Conservation (phyloP, 2,113 vertebrate species). For the Charina bottae region DNA sequence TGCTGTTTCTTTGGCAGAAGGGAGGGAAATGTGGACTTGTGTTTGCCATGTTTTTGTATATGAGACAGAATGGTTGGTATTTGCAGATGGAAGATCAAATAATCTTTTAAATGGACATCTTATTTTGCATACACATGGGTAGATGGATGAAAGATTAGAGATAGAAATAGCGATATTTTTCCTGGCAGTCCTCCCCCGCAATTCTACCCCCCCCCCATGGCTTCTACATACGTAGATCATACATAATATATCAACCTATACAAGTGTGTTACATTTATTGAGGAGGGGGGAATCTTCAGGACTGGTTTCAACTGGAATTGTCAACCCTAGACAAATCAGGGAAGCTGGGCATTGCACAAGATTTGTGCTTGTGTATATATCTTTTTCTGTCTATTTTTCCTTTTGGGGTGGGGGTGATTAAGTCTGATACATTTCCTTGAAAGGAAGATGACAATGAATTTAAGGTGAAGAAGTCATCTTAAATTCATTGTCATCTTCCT, state of each 20-base stretch:
- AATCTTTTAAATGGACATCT: background rate
- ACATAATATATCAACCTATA: background rate
- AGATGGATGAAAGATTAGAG: background rate
- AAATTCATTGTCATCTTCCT: no score
- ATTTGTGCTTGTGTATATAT: no score
- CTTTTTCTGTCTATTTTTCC: no score
- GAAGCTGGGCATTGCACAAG: no score
- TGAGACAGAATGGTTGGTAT: background rate
- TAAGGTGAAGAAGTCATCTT: no score
- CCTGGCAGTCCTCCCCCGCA: background rate
- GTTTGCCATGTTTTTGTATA: background rate
- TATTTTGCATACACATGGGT: background rate
- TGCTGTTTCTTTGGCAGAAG: background rate
- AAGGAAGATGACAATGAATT: no score
- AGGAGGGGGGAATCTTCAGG: background rate
- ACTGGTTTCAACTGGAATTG: background rate
- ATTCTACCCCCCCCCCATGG: background rate
- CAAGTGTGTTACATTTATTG: background rate
- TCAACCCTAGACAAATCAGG: no score
- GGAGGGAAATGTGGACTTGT: background rate
- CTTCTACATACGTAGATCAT: background rate
- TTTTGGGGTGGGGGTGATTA: no score
- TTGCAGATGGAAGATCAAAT: background rate
- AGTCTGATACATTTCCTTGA: no score
- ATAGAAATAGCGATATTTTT: background rate